phyloP scores from a whole-genome alignment of 2,797 vertebrate species.

The Diglossa cyanea region DNA sequence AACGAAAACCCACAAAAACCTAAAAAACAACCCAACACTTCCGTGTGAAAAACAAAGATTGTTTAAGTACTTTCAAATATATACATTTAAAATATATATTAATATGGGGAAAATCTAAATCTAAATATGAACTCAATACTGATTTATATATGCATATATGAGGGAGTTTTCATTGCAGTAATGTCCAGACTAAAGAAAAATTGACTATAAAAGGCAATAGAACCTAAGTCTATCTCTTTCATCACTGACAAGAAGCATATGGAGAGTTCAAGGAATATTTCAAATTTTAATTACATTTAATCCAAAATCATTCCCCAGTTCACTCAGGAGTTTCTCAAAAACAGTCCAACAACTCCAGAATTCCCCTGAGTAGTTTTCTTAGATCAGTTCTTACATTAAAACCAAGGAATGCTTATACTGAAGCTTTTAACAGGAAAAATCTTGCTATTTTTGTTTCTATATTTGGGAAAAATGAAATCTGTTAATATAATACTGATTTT shows the following conservation, averaged over 20 bases:
- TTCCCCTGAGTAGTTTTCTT: background rate
- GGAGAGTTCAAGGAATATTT: background rate
- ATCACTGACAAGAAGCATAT: background rate
- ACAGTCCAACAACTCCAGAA: background rate
- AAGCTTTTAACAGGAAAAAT: background rate
- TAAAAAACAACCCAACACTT: rapidly evolving
- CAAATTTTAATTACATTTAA: background rate
- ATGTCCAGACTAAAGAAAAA: background rate
- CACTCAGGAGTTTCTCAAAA: background rate
- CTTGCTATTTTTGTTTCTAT: background rate
- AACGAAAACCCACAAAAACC: rapidly evolving
- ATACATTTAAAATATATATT: background rate
- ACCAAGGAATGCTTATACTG: background rate
- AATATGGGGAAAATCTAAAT: background rate
- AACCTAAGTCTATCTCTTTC: background rate
- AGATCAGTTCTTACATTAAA: background rate
- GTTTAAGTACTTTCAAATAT: background rate
- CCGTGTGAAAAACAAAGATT: background rate
- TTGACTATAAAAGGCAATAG: background rate
- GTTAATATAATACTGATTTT: background rate
- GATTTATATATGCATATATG: background rate
- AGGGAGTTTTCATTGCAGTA: background rate
- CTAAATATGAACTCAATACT: background rate
- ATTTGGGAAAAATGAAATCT: background rate
- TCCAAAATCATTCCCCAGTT: background rate